Evolutionary conservation across 2,797 vertebrate genomes (phyloP).

Genomic region (Sarcoramphus papa): DNA sequence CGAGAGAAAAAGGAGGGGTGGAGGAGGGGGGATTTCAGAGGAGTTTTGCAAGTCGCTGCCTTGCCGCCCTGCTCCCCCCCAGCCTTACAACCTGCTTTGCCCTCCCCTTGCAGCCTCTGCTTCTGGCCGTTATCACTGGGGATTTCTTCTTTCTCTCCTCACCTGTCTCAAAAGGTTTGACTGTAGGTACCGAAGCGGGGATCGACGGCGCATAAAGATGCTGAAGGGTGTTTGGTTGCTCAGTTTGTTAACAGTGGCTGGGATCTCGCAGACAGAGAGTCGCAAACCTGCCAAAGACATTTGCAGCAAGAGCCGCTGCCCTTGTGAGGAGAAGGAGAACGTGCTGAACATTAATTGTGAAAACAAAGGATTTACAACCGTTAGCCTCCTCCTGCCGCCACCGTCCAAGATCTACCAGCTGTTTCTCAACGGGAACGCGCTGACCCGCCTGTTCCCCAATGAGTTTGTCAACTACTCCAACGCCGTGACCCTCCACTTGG

Average conservation of each 20-base stretch:
- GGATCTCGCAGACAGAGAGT: slow-evolving; percentile 87
- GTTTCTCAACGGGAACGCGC: slow-evolving; percentile 94
- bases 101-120: background rate
- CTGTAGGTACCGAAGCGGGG: slow-evolving; percentile 72
- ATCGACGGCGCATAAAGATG: slow-evolving; percentile 86
- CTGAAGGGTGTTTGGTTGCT: slow-evolving; percentile 92
- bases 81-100: background rate
- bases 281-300: slow-evolving; percentile 98
- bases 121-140: slow-evolving; percentile 36
- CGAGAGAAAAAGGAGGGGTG: background rate
- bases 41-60: slow-evolving; percentile 11
- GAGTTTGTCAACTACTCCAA: slow-evolving; percentile 96
- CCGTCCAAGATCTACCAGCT: slow-evolving; percentile 93
- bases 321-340: slow-evolving; percentile 94
- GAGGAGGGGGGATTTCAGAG: background rate
- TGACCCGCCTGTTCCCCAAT: slow-evolving; percentile 88
- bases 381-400: slow-evolving; percentile 88
- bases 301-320: slow-evolving; percentile 94
- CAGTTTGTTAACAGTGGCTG: slow-evolving; percentile 90
- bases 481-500: slow-evolving; percentile 92
- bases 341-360: slow-evolving; percentile 96
- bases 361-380: slow-evolving; percentile 93
- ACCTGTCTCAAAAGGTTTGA: slow-evolving; percentile 70
- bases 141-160: slow-evolving; percentile 22
- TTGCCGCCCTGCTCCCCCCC: background rate